phyloP scores from a whole-genome alignment of 2,888 invertebrate genomes.

The Meliscaeva auricollis region DNA sequence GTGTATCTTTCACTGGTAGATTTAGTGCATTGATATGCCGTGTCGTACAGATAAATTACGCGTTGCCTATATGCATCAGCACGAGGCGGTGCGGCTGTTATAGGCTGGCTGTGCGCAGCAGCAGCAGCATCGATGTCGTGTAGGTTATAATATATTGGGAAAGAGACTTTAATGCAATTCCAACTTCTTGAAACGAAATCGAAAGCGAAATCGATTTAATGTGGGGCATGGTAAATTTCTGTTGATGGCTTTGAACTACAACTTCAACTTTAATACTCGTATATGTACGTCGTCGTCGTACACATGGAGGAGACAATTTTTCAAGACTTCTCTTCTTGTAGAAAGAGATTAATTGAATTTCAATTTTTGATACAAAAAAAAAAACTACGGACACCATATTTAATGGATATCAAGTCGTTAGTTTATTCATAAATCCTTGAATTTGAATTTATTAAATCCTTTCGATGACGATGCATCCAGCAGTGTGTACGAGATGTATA shows the following conservation, averaged over 20 bases:
- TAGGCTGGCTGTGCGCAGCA: neutral
- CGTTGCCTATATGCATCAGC: slow-evolving; percentile 12
- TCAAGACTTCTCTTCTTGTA: neutral
- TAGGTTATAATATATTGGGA: slow-evolving; percentile 45
- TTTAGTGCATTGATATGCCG: slow-evolving; percentile 67
- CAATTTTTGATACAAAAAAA: slow-evolving; percentile 18
- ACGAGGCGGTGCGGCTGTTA: slow-evolving; percentile 3
- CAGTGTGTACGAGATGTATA: neutral
- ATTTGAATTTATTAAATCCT: slow-evolving; percentile 43
- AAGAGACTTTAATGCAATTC: slow-evolving; percentile 37
- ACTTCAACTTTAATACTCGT: neutral
- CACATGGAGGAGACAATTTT: neutral
- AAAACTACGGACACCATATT: slow-evolving; percentile 9
- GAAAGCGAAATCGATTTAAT: slow-evolving; percentile 74
- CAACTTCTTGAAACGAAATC: slow-evolving; percentile 64
- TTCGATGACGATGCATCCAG: neutral
- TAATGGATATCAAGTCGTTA: slow-evolving; percentile 36
- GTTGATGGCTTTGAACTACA: slow-evolving; percentile 32
- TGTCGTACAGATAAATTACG: slow-evolving; percentile 68
- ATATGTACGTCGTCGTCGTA: neutral
- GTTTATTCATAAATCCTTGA: slow-evolving; percentile 57
- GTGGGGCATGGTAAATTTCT: slow-evolving; percentile 60
- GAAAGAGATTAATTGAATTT: slow-evolving; percentile 49
- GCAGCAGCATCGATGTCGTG: neutral
- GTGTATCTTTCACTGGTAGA: slow-evolving; percentile 72